Evolutionary conservation across 2,888 invertebrate genomes (phyloP), one percentile per base, ranked within the genome.

Genomic region (Dasypogon diadema): DNA sequence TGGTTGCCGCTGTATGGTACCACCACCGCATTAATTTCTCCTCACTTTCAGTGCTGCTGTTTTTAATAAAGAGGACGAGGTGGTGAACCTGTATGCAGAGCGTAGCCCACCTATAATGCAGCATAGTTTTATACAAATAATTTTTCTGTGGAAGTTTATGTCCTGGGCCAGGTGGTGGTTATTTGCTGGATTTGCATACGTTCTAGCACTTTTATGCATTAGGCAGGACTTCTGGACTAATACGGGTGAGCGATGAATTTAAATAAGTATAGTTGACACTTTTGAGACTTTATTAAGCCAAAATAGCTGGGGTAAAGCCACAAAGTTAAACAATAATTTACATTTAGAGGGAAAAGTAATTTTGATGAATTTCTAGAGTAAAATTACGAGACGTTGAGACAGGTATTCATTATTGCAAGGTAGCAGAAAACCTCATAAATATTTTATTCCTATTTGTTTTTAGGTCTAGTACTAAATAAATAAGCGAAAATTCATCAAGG

Each of bases 151-250:
- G 16, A 5, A 21, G 5, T n/a, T 21, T 60, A 12, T 34, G 60
- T 16, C 34, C 37, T 37, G 14, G 16, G 60, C 26, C 60, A 60
- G 34, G 60, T 60, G 60, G 60, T 18, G 16, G 60, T 60, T 34
- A 60, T 21, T 60, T 60, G 8, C 60, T 60, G 37, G 21, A 60
- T 60, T 60, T 37, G 60, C 60, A 60, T 60, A 34, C 34, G 21
- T 60, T 60, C 21, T 37, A 60, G 18, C 37, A 21, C 18, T 60
- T 34, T 60, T 12, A 3, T 60, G 34, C 60, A 60, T 60, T 60
- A 60, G 18, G 24, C 58, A 58, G 58, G 24, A 5, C 58, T 60
- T 60, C 18, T 34, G 18, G 60, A 37, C 18, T 34, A 60, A 58
- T 58, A 30, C 24, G 10, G 30, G 24, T 58, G 58, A 58, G 14